These are phyloP conservation scores for Anseranas semipalmata DNA, from an alignment of 2,113 vertebrate species.

Conservation along the genomic window DNA sequence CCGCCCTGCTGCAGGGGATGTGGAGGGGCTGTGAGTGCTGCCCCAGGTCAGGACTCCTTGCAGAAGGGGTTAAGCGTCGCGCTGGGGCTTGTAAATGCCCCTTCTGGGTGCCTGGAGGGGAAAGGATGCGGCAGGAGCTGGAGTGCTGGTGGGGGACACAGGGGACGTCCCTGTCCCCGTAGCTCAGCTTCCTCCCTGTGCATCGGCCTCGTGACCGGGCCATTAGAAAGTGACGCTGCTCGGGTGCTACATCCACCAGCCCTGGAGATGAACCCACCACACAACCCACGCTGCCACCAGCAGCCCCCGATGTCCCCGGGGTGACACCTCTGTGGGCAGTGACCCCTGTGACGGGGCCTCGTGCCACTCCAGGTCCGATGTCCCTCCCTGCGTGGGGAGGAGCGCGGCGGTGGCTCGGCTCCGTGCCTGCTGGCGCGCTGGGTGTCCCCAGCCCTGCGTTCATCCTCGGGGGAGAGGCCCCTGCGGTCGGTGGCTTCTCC, in stretches of 20 bases:
- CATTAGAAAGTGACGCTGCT: neutral
- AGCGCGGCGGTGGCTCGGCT: neutral
- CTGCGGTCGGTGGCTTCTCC: constrained; percentile 20
- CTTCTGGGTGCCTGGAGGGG: neutral
- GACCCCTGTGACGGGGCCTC: neutral
- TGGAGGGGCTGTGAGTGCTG: neutral
- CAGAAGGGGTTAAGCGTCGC: accelerated
- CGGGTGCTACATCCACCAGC: neutral
- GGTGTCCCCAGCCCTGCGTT: neutral
- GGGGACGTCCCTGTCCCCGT: neutral
- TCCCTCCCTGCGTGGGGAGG: neutral
- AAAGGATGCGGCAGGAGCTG: accelerated
- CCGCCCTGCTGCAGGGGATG: neutral
- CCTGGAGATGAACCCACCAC: accelerated
- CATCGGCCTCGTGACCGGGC: accelerated
- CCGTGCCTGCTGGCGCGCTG: neutral
- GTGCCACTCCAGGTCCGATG: neutral
- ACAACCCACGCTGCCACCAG: accelerated
- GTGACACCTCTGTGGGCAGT: neutral
- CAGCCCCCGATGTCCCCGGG: neutral
- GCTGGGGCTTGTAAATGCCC: neutral
- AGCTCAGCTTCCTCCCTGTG: neutral
- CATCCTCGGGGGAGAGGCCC: neutral
- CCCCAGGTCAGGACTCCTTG: neutral
- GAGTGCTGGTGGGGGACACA: neutral